Evolutionary conservation across 2,113 vertebrate species (phyloP), one percentile per base, ranked within the genome.

Genomic region (Motacilla tschutschensis): DNA sequence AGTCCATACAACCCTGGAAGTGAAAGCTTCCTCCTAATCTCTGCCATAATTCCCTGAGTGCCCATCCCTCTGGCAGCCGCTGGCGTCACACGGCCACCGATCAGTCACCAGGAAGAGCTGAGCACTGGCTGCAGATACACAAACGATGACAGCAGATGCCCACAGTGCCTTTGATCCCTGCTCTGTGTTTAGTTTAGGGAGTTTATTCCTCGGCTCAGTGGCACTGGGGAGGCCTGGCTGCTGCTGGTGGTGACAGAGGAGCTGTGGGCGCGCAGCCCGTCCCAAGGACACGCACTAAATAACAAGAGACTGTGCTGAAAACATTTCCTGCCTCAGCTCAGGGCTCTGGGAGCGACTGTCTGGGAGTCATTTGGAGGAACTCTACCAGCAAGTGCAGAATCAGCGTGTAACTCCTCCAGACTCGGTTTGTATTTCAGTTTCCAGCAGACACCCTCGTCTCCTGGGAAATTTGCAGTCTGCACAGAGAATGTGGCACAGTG

Each of bases 131-230:
- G 83, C 17, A 65, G 59, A 36, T 3, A 26, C 71, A 73, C 58
- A 44, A 40, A 86, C 9, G 33, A 70, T 76, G 90, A 62, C 74
- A 92, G 88, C 66, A 79, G 55, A 75, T 65, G 50, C 47, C 33
- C 59, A 2, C 8, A 4, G 20, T 1, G 44, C 81, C 86, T 92
- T 88, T 89, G 91, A 81, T 88, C 59, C 54, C 31, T 0, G 0
- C 6, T 12, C 33, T 31, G 63, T 28, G 70, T 83, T 78, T 72
- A 24, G 54, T 18, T 74, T 11, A 10, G 38, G 5, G 51, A 63
- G 57, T 48, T 87, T 9, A 14, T 57, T 59, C 25, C 83, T 35
- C 12, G 1, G 14, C 76, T 58, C 60, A 3, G 79, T 2, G 5
- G n/a, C 7, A 6, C 18, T 48, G 12, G 2, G 65, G 76, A 16